These are phyloP conservation scores for Condylura cristata DNA, from an alignment of 2,113 vertebrate genomes.

Conservation along the genomic window DNA sequence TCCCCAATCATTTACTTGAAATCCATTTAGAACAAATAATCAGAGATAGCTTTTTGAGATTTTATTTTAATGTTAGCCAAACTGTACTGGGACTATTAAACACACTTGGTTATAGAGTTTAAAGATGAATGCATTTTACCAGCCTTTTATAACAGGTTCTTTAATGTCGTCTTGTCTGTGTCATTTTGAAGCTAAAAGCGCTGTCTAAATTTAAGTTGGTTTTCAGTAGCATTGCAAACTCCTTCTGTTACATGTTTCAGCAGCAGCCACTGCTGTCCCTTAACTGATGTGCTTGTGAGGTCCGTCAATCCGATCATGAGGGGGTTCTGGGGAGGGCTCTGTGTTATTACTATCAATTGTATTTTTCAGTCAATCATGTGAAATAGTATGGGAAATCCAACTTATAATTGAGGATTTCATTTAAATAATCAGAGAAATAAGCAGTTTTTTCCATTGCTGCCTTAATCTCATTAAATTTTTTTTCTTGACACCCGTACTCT, in stretches of 20 bases:
- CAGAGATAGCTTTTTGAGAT: slow-evolving; percentile 24
- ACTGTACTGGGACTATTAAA: slow-evolving; percentile 27
- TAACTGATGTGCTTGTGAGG: slow-evolving; percentile 57
- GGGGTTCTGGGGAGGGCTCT: slow-evolving; percentile 49
- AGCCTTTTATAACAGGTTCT: slow-evolving; percentile 48
- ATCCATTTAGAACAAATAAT: slow-evolving; percentile 44
- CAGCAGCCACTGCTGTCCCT: slow-evolving; percentile 45
- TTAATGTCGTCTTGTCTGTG: slow-evolving; percentile 35
- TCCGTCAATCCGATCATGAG: slow-evolving; percentile 33
- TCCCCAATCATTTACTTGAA: slow-evolving; percentile 5
- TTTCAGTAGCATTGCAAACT: slow-evolving; percentile 72
- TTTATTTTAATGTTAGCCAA: slow-evolving; percentile 61
- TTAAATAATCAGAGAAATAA: slow-evolving; percentile 70
- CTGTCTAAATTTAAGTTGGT: slow-evolving; percentile 61
- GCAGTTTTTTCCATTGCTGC: slow-evolving; percentile 27
- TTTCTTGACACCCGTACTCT: slow-evolving; percentile 27
- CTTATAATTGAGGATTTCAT: slow-evolving; percentile 63
- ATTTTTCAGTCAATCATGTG: slow-evolving; percentile 75
- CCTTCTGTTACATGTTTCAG: not conserved
- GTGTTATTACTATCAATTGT: slow-evolving; percentile 68
- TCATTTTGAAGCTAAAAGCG: slow-evolving; percentile 59
- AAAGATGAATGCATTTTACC: slow-evolving; percentile 37
- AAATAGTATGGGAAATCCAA: slow-evolving; percentile 73
- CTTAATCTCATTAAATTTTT: not conserved
- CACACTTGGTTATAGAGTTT: slow-evolving; percentile 35